These are phyloP conservation scores for Columba livia DNA, from an alignment of 2,113 vertebrate genomes.

Conservation along the genomic window DNA sequence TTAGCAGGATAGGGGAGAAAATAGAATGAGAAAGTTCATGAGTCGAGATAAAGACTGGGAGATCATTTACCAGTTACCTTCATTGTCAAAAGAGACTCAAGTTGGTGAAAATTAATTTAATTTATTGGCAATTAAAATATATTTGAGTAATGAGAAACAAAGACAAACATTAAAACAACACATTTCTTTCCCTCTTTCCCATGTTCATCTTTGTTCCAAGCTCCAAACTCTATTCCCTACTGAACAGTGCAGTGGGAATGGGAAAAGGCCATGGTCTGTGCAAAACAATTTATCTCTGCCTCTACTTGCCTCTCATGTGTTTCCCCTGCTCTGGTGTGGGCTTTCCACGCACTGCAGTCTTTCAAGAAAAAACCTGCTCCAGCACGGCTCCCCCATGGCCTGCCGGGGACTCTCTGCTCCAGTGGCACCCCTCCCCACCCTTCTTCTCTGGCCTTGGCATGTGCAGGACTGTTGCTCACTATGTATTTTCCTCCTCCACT, in stretches of 20 bases:
- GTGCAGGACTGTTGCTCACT: background rate
- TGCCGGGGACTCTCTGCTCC: too few relatives aligned
- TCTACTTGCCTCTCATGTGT: background rate
- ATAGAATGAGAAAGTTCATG: background rate
- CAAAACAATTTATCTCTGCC: background rate
- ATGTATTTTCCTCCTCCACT: background rate
- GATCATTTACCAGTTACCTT: background rate
- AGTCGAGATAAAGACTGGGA: background rate
- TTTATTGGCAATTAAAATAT: background rate
- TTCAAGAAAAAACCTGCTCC: too few relatives aligned
- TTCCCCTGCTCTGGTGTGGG: background rate
- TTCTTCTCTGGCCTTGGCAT: background rate
- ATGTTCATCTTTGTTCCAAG: background rate
- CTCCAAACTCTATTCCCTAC: background rate
- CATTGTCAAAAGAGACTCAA: background rate
- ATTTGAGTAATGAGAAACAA: background rate
- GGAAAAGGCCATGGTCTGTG: rapidly evolving
- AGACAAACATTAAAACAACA: background rate
- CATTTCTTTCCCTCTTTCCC: background rate
- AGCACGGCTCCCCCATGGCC: too few relatives aligned
- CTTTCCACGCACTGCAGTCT: rapidly evolving
- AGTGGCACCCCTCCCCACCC: too few relatives aligned
- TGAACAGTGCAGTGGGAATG: rapidly evolving
- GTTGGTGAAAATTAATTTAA: background rate
- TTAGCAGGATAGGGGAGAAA: background rate